Conservation (phyloP, 2,113 vertebrate species). For the Chaetodon auriga region DNA sequence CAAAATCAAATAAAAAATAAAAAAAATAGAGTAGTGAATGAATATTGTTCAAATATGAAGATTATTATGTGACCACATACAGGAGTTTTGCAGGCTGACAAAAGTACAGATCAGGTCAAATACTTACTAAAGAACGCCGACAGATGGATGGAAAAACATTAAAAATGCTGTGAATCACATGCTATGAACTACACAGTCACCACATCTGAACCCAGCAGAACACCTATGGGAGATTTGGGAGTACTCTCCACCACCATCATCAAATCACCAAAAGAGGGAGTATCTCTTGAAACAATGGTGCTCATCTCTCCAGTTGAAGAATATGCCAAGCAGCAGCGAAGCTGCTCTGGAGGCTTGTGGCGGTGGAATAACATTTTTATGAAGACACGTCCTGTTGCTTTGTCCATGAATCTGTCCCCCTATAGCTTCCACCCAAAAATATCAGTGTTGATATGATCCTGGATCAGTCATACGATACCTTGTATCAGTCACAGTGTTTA, state of each 20-base stretch:
- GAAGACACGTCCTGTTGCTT: not conserved
- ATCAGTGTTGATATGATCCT: not conserved
- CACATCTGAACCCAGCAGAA: not conserved
- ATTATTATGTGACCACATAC: too few relatives aligned
- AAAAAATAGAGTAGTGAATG: too few relatives aligned
- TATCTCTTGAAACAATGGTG: not conserved
- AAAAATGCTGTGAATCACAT: not conserved
- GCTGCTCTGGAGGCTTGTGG: not conserved
- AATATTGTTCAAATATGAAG: too few relatives aligned
- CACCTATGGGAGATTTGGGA: not conserved
- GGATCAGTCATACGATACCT: not conserved
- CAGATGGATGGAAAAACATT: not conserved
- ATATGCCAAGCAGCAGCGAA: not conserved
- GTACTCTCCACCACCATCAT: not conserved
- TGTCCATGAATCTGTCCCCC: not conserved
- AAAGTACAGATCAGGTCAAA: not conserved
- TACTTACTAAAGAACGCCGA: not conserved
- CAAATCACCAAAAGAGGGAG: not conserved
- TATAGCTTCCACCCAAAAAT: not conserved
- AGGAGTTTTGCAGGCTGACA: not conserved
- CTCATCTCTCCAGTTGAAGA: not conserved
- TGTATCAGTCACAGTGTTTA: slow-evolving; percentile 39
- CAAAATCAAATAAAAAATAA: too few relatives aligned
- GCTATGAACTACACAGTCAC: not conserved
- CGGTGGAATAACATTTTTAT: not conserved